These are phyloP conservation scores for Hephaestus fuliginosus DNA, from an alignment of 2,797 vertebrate species.

Conservation along the genomic window DNA sequence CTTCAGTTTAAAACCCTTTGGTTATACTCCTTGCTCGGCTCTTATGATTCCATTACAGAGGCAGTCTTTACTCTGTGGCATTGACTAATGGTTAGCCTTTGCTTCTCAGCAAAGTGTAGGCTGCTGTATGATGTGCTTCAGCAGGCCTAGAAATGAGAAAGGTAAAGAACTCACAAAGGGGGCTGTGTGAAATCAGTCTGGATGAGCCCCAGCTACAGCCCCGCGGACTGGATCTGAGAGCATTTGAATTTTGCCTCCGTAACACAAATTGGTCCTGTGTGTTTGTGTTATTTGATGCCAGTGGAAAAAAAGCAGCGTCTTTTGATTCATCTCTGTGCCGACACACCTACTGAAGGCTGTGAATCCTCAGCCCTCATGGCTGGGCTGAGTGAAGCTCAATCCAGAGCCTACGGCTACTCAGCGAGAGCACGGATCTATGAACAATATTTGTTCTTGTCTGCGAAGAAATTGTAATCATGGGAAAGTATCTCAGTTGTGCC, in stretches of 20 bases:
- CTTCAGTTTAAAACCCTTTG: conserved; percentile 45
- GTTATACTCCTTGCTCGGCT: conserved; percentile 50
- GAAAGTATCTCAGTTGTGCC: conserved; percentile 48
- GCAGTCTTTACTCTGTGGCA: conserved; percentile 65
- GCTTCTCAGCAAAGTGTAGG: conserved; percentile 54
- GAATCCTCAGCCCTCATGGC: conserved; percentile 34
- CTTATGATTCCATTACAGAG: conserved; percentile 70
- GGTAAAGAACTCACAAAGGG: conserved; percentile 63
- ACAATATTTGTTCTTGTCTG: conserved; percentile 60
- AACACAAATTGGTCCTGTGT: conserved; percentile 49
- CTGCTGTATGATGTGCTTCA: conserved; percentile 69
- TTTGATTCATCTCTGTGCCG: conserved; percentile 64
- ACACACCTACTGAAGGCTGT: conserved; percentile 55
- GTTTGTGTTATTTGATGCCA: conserved; percentile 55
- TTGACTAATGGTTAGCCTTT: conserved; percentile 78
- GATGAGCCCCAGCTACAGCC: conserved; percentile 45
- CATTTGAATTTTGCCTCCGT: conserved; percentile 34
- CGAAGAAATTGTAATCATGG: conserved; percentile 64
- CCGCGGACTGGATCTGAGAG: conserved; percentile 41
- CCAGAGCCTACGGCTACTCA: conserved; percentile 26
- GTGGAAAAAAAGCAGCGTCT: conserved; percentile 33
- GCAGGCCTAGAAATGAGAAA: conserved; percentile 73
- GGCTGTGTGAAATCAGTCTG: conserved; percentile 47
- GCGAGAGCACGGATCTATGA: conserved; percentile 24
- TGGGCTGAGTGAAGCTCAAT: conserved; percentile 44